A percentile compares a stretch with the other conserved stretches of the same genome.
Evolutionary conservation across 2,797 vertebrate genomes (phyloP).

Genomic region (Pipistrellus nathusii): DNA sequence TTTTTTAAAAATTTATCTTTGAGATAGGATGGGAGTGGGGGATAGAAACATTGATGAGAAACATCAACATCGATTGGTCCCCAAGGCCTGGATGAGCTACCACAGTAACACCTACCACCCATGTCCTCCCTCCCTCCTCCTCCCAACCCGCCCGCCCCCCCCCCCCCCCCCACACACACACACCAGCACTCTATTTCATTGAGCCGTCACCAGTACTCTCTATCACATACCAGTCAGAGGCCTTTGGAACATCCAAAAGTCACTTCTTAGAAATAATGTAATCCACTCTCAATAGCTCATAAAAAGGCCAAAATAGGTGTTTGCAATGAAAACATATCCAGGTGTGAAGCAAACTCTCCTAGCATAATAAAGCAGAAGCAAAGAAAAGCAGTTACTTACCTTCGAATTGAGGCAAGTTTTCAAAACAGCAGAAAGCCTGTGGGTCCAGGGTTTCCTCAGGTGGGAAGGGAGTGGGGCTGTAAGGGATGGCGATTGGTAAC

Average conservation of each 20-base stretch:
- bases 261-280: background rate
- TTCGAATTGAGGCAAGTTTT: background rate
- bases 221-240: background rate
- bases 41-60: no score
- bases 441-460: background rate
- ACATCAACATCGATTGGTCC: background rate
- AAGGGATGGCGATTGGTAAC: background rate
- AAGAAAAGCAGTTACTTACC: background rate
- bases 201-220: background rate
- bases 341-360: background rate
- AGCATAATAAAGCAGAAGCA: background rate
- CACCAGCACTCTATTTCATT: background rate
- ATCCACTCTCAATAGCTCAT: background rate
- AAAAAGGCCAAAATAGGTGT: background rate
- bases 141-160: no score
- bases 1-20: no score
- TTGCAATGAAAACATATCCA: background rate
- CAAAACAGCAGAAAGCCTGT: background rate
- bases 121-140: no score
- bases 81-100: background rate
- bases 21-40: no score
- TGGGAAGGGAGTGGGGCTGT: background rate
- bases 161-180: no score
- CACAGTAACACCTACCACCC: background rate
- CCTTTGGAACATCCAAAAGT: background rate